Base-by-base conservation (phyloP, 37 sponge, comb jelly and placozoan genomes). In the Chondrilla cf. caribensis region DNA sequence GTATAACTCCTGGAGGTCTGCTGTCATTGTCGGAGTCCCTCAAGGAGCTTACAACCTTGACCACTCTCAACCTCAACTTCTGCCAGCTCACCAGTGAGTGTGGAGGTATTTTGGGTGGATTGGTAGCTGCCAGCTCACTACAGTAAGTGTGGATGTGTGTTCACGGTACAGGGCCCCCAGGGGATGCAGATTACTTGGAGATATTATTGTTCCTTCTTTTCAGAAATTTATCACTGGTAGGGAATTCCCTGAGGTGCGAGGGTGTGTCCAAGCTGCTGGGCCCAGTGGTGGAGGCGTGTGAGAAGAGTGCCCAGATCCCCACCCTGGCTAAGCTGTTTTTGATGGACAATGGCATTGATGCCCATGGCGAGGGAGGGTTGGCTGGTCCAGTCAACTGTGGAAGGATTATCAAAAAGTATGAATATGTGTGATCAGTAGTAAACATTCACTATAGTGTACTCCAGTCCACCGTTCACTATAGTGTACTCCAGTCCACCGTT, bases 41-140 rank as follows among this genome's bases (percentile, higher is more conserved):
- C 6, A 60, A 47, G 26, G 54, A 19, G 29, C 17, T 7, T 40
- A 22, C 47, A 2, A 43, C 73, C 17, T 43, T 91, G 25, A 76
- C 77, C 0, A 24, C 83, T 18, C 88, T 91, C 54, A 91, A 84
- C 38, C 77, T 91, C 21, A 82, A 87, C 75, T 91, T 57, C 70
- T 91, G 92, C 38, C 70, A 85, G 2, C 38, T 91, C 54, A 58
- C 39, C 54, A 17, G 38, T 28, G 32, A 60, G 18, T 85, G 85
- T 79, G 88, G 88, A 0, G 85, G 81, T 65, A 39, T 65, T 51
- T 64, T 91, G 22, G 92, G 92, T 19, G 43, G 40, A 2, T 29
- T 88, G 17, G 75, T 37, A 36, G 78, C 86, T 29, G 37, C 58
- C 22, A 54, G 84, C 47, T 37, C 77, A 38, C 58, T 91, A 4